Base-by-base conservation (phyloP, 2,113 vertebrate species). In the Pterophyllum scalare region DNA sequence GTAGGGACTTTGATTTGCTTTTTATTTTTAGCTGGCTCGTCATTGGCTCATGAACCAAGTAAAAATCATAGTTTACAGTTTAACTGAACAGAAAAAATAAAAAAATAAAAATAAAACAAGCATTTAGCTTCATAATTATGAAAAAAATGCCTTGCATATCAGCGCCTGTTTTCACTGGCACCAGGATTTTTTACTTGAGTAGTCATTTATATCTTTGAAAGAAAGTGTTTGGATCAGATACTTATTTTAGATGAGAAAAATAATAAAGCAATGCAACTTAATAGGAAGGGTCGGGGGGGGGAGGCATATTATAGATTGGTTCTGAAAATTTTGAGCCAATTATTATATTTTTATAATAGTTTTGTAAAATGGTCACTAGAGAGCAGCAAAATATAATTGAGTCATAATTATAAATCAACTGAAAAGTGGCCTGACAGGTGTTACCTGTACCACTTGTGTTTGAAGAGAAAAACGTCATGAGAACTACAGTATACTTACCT, bases 341-440 rank as follows among this genome's bases (percentile, higher is more conserved):
- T 28, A 4, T 28, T 28, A 33, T 33, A 33, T 33, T 33, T 5
- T 33, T 33, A 33, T 33, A 33, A 33, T 33, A 86, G 33, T 80
- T 59, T 7, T 49, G 17, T 9, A 0, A 70, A 84, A 58, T 26
- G 6, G 62, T 87, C 91, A 91, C 35, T 31, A 89, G 92, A 87
- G 77, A 17, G 88, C 82, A 89, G 92, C 91, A 91, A 8, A 49
- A 20, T 10, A 83, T 83, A n/a, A 85, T 8, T 82, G 7, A 59
- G 20, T 78, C 9, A 20, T 49, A 24, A 26, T 33, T 26, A 43
- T 9, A 20, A 26, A 11, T 43, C 4, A 54, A 61, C 0, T 28
- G 17, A 70, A 3, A 38, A 38, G 35, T 35, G 35, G 7, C 35
- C 35, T 35, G 35, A 35, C 35, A 35, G 35, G 2, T 38, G 6